Evolutionary conservation across 1,140 invertebrate species (phyloP), one percentile per base, ranked within the genome.

Genomic region (Paracyclopina nana): DNA sequence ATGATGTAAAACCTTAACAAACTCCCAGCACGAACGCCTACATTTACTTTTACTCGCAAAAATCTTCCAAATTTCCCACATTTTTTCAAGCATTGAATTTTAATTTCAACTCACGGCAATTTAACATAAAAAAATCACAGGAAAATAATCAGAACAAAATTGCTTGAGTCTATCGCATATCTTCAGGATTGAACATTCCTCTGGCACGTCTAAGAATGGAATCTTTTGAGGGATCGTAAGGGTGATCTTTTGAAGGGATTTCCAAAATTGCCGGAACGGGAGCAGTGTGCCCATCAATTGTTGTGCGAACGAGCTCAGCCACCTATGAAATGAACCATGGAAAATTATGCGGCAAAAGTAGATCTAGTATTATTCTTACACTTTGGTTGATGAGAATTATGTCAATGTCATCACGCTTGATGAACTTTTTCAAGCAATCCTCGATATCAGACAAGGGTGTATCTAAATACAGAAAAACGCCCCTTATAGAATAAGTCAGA

Each of bases 361-460:
- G 2, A 34, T 38, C 30, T 28, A 54, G 40, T 34, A 34, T 50
- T 44, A 44, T 43, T 65, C 71, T 71, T 66, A 80, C 77, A 67
- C 94, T 96, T 68, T 99, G 95, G 66, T 95, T 98, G 55, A 99
- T 98, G 9, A 99, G 74, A 60, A 99, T 94, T 55, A 99, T 98
- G 61, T 95, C 94, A 58, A 99, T 91, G 63, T 99, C 95, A 67
- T 96, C 87, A 52, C 95, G 73, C 61, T 83, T 87, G 2, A 92
- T 68, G 65, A 98, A 98, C 50, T 77, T 74, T 64, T 91, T 90
- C 69, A 98, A 98, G 50, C 81, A 81, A 55, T 98, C 92, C 68
- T 99, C 95, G 59, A 99, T 85, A 65, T 99, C 94, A 61, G 80
- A 80, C 0, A 95, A 77, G 55, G 83, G 75, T 22, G 92, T 97